These are phyloP conservation scores for Drosophila ercepeae DNA, from an alignment of 1,140 invertebrate genomes.

Conservation along the genomic window DNA sequence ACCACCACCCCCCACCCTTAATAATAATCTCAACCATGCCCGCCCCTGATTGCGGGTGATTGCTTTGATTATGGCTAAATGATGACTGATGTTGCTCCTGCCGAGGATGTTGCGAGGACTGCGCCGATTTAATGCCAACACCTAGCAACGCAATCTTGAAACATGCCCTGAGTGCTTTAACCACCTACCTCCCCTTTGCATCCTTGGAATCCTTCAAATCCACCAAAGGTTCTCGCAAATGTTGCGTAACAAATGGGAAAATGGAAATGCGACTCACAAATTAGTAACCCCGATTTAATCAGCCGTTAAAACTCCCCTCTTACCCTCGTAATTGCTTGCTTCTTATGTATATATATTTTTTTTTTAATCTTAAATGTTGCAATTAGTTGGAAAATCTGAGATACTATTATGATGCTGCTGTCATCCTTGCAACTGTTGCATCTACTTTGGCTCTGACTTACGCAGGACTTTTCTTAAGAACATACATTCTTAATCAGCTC, in stretches of 20 bases:
- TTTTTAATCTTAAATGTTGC: background rate
- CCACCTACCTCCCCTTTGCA: background rate
- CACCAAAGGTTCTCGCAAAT: slow-evolving; percentile 4
- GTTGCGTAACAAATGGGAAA: slow-evolving; percentile 43
- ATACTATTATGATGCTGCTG: no score
- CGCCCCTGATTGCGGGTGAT: slow-evolving; percentile 41
- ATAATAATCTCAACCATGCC: slow-evolving; percentile 1
- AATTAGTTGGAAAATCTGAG: no score
- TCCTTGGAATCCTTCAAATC: background rate
- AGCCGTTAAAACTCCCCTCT: slow-evolving; percentile 41
- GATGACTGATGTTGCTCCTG: slow-evolving; percentile 28
- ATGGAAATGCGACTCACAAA: slow-evolving; percentile 44
- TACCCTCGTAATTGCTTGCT: slow-evolving; percentile 25
- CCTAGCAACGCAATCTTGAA: slow-evolving; percentile 64
- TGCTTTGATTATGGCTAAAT: slow-evolving; percentile 54
- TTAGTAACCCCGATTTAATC: slow-evolving; percentile 79
- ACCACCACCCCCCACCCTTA: background rate
- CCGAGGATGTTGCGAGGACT: background rate
- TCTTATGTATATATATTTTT: background rate
- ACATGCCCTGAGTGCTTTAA: background rate
- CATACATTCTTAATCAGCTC: no score
- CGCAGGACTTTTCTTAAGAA: no score
- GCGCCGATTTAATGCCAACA: slow-evolving; percentile 52
- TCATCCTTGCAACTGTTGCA: background rate
- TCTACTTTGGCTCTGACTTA: no score